Conservation (phyloP, 2,113 vertebrate genomes). For the Hemichromis elongatus region DNA sequence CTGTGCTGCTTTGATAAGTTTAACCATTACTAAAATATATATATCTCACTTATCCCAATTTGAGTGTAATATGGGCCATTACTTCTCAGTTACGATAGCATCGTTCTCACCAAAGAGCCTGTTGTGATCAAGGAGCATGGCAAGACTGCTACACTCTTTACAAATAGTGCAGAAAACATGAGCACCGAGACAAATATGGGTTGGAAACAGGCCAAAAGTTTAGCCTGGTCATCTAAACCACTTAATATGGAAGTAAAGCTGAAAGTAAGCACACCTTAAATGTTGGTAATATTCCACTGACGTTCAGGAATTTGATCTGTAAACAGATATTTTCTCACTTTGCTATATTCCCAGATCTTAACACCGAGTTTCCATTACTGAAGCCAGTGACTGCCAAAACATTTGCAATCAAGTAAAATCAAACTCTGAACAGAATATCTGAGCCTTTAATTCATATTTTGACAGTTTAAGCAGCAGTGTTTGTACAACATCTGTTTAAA, state of each 20-base stretch:
- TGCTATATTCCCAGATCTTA: neutral
- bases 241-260: neutral
- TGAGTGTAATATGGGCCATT: neutral
- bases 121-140: neutral
- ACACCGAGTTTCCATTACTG: neutral
- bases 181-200: neutral
- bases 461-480: neutral
- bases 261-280: neutral
- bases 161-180: neutral
- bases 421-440: neutral
- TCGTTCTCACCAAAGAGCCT: neutral
- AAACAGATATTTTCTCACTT: neutral
- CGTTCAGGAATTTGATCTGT: neutral
- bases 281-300: neutral
- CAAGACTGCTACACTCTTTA: neutral
- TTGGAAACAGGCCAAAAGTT: neutral
- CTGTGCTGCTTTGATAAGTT: constrained; percentile 7
- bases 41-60: neutral
- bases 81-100: neutral
- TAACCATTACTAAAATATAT: neutral
- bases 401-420: neutral
- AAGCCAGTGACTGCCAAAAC: neutral
- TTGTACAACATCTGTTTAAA: neutral
- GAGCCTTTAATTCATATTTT: neutral
- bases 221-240: neutral